These are phyloP conservation scores for Cyanoderma ruficeps DNA, from an alignment of 2,113 vertebrate species.

Conservation along the genomic window DNA sequence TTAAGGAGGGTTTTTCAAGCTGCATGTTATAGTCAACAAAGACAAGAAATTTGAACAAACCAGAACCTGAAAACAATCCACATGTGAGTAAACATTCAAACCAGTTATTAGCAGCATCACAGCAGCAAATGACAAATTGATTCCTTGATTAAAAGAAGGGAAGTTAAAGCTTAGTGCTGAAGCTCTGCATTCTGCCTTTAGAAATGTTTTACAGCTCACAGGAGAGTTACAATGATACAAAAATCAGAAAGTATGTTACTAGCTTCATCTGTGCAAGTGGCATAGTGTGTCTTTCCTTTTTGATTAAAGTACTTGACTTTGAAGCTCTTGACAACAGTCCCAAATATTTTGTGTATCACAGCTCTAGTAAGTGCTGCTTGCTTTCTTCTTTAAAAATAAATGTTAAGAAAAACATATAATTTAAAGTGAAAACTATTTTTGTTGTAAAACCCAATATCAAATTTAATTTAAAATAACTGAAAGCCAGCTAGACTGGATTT, in stretches of 20 bases:
- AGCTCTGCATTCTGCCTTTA: not conserved
- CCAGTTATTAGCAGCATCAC: not conserved
- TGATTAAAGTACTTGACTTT: not conserved
- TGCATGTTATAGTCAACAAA: not conserved
- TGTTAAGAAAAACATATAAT: not conserved
- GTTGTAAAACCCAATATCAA: not conserved
- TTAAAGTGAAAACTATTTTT: not conserved
- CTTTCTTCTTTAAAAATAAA: not conserved
- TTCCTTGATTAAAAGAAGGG: not conserved
- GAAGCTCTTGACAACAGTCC: not conserved
- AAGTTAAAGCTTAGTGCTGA: not conserved
- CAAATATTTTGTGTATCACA: not conserved
- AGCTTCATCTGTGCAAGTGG: not conserved
- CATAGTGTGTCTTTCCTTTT: not conserved
- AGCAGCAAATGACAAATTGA: not conserved
- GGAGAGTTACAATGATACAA: not conserved
- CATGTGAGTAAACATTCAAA: not conserved
- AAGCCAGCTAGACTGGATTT: not conserved
- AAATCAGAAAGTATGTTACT: not conserved
- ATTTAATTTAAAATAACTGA: not conserved
- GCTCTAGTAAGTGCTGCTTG: not conserved
- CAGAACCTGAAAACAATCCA: not conserved
- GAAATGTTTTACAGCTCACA: not conserved
- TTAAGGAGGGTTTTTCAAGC: not conserved
- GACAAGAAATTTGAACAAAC: not conserved